A percentile compares a stretch with the other conserved stretches of the same genome.
Conservation (phyloP, 2,797 vertebrate genomes). For the Enteromius argenteus region DNA sequence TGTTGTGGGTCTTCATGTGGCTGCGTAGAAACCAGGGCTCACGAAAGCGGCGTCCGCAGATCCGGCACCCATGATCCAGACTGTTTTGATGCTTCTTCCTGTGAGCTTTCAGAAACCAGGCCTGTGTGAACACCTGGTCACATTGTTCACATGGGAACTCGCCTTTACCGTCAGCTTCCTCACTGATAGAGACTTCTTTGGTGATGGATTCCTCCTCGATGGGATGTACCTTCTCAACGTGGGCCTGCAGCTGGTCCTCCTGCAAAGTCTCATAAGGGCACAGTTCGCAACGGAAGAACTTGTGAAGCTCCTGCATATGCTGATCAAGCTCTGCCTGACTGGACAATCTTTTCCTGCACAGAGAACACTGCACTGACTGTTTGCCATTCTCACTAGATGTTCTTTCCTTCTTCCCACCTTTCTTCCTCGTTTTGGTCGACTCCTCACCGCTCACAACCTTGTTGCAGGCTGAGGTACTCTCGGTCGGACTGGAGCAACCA, state of each 20-base stretch:
- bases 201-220: conserved; percentile 70
- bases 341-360: conserved; percentile 82
- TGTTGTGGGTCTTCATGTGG: conserved; percentile 95
- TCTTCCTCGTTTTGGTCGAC: conserved; percentile 83
- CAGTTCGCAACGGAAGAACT: conserved; percentile 81
- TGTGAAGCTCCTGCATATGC: conserved; percentile 81
- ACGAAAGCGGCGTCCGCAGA: conserved; percentile 95
- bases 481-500: conserved; percentile 79
- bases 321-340: conserved; percentile 79
- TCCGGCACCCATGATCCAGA: conserved; percentile 95
- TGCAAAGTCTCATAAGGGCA: conserved; percentile 79
- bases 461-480: conserved; percentile 83
- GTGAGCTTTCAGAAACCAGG: conserved; percentile 93
- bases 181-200: conserved; percentile 56
- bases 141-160: conserved; percentile 90
- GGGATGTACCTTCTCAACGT: conserved; percentile 82
- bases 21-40: conserved; percentile 98
- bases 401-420: conserved; percentile 82
- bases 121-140: conserved; percentile 91
- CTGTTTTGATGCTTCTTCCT: conserved; percentile 92
- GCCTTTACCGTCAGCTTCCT: conserved; percentile 67
- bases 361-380: conserved; percentile 75
- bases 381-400: conserved; percentile 52
- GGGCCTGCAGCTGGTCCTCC: conserved; percentile 81
- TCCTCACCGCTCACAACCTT: conserved; percentile 82